Evolutionary conservation across 2,113 vertebrate genomes (phyloP).

Genomic region (Tonatia bakeri): DNA sequence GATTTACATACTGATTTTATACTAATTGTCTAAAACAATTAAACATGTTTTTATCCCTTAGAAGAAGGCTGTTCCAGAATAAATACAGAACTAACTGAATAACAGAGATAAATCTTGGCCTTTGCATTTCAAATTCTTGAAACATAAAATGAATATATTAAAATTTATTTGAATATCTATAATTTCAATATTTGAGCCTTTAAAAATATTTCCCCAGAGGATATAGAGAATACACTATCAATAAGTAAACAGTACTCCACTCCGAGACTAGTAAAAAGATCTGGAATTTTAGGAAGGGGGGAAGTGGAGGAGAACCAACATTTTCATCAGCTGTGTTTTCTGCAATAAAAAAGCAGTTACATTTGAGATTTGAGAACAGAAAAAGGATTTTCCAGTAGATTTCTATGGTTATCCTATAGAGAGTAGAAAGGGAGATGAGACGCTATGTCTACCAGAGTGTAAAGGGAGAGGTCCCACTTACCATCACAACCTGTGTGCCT

Average conservation of each 20-base stretch:
- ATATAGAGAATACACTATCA: background rate
- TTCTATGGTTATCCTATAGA: background rate
- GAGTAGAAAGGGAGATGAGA: background rate
- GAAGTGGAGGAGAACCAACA: background rate
- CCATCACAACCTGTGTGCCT: background rate
- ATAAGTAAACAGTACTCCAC: background rate
- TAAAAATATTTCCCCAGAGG: background rate
- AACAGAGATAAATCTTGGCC: background rate
- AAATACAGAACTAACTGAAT: background rate
- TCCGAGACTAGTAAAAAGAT: background rate
- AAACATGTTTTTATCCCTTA: background rate
- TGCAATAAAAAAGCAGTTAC: background rate
- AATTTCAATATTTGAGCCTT: background rate
- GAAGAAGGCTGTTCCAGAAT: background rate
- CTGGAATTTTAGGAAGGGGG: background rate
- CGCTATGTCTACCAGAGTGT: background rate
- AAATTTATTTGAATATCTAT: background rate
- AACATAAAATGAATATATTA: background rate
- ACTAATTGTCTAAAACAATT: background rate
- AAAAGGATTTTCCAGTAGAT: background rate
- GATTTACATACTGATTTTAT: background rate
- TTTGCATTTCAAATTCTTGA: background rate
- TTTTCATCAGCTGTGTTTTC: background rate
- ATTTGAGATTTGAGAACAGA: background rate
- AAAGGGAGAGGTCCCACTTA: background rate